Base-by-base conservation (phyloP, 2,888 invertebrate species). In the Agrenia bidenticulata region DNA sequence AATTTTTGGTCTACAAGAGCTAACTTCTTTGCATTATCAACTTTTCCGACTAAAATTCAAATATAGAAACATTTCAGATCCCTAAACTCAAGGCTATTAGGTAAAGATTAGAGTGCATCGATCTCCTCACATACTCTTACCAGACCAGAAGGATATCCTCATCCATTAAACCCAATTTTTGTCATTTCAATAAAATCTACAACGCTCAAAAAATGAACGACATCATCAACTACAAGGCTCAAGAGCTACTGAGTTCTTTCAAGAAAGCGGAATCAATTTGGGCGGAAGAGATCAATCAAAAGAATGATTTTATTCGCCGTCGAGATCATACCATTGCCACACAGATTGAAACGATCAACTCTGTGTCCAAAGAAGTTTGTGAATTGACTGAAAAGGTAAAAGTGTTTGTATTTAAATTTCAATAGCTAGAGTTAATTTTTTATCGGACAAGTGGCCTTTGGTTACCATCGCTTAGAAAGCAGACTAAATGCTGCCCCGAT, bases 191-290 rank as follows among this genome's bases (percentile, higher is more conserved):
- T n/a, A n/a, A n/a, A n/a, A n/a, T n/a, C n/a, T n/a, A n/a, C n/a
- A n/a, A n/a, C n/a, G n/a, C n/a, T n/a, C n/a, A 39, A 7, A 39
- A 39, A 45, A 45, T 45, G 45, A n/a, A 45, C n/a, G 45, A 15
- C 5, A 15, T 9, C 5, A 45, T 45, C 19, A 45, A 4, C 15
- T 5, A 9, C 19, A 45, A 45, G 19, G 45, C 45, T 15, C 45
- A 45, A n/a, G 45, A 45, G 15, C 45, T 45, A 15, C n/a, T 45
- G 5, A n/a, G 15, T 9, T 5, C 45, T 5, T 45, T 45, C n/a
- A 45, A 45, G n/a, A 45, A 19, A 45, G 45, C 45, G 5, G 45
- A 45, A 45, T 17, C 45, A 19, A 45, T 9, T 5, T 45, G 45
- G 45, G 15, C 45, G 15, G 15, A 15, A 17, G 45, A 45, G 45